Evolutionary conservation across 1,140 invertebrate species (phyloP), one percentile per base, ranked within the genome.

Genomic region (Cotesia chilonis): DNA sequence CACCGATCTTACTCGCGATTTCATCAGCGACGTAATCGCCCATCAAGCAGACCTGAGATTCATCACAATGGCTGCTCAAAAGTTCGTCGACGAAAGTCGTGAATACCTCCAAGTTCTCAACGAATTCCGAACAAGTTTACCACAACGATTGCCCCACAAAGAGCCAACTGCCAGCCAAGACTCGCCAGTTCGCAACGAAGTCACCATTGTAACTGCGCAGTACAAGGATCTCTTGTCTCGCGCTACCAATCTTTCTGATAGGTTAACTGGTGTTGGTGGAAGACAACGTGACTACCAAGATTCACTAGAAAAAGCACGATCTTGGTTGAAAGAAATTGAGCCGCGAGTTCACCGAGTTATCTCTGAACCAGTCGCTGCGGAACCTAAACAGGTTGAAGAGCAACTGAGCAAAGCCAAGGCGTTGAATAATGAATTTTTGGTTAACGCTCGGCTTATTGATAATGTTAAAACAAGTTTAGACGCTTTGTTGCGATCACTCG

Each of bases 21-120:
- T 98, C 84, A 92, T 96, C n/a, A 94, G 92, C 69, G 96, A 98
- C 85, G 95, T 98, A 0, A 96, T 98, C 77, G 93, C 95, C 2
- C 96, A 98, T 81, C 95, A 98, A 85, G 96, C 95, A 1, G 96
- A 98, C 87, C 86, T 98, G 1, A 89, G 96, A 35, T 98, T 97
- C 82, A 96, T 98, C 70, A 96, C 95, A 1, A 97, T 98, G 93
- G 92, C 95, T 0, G 95, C 95, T 0, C 95, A 98, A 86, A 97
- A 97, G 84, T 98, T 97, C 84, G 91, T 96, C 51, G 95, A 97
- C 79, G 95, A 98, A 83, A 95, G 94, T 79, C 96, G 96, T 86
- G 94, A 96, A 75, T 96, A 95, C 84, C 85, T 96, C 2, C 89
- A 90, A 38, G 88, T 92, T 9, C 87, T 97, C 41, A 97, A 96